A percentile compares a stretch with the other conserved stretches of the same genome.
Evolutionary conservation across 2,888 invertebrate genomes (phyloP).

Genomic region (Iphiclides podalirius): DNA sequence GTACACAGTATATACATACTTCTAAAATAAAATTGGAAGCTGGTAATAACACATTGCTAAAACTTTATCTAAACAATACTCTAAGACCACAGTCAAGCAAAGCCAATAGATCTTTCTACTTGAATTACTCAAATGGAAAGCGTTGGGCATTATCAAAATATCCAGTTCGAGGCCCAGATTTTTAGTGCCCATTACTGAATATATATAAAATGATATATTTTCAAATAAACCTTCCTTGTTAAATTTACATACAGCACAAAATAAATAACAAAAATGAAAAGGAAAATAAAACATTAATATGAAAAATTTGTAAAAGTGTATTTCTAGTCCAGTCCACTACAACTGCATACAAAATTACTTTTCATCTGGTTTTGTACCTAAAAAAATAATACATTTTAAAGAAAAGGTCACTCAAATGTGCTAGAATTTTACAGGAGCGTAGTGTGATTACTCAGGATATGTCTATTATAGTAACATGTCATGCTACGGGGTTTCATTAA

Average conservation of each 20-base stretch:
- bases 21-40: not conserved
- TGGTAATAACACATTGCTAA: not conserved
- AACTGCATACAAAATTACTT: conserved; percentile 61
- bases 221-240: too few relatives aligned
- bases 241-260: too few relatives aligned
- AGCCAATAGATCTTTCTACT: not conserved
- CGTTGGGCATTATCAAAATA: conserved; percentile 55
- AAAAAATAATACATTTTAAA: conserved; percentile 44
- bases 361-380: conserved; percentile 55
- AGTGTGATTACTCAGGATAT: conserved; percentile 12
- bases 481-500: not conserved
- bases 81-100: conserved; percentile 4
- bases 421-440: not conserved
- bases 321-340: conserved; percentile 56
- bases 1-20: conserved; percentile 40
- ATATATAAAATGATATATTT: too few relatives aligned
- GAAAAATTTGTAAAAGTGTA: conserved; percentile 50
- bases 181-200: conserved; percentile 35
- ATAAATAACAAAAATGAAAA: not conserved
- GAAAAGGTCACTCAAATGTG: conserved; percentile 39
- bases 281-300: conserved; percentile 33
- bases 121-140: conserved; percentile 34
- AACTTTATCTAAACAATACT: not conserved
- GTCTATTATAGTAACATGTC: not conserved
- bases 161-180: conserved; percentile 57